Conservation (phyloP, 2,797 vertebrate species). For the Selene dorsalis region DNA sequence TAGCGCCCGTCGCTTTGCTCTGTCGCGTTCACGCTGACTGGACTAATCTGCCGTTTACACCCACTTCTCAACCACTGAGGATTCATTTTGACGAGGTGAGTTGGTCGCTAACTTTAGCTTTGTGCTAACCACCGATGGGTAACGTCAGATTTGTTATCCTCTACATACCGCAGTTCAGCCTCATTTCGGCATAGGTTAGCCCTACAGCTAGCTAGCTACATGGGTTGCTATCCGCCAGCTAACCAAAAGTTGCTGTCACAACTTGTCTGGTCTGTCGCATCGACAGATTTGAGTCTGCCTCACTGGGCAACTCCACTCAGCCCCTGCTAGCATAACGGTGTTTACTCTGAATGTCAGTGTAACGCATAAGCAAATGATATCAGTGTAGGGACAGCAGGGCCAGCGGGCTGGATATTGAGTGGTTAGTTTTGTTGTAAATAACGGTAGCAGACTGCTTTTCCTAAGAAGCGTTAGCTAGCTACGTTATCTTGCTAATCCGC, state of each 20-base stretch:
- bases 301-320: background rate
- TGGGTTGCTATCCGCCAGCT: conserved; percentile 44
- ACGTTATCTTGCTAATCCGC: conserved; percentile 77
- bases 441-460: conserved; percentile 43
- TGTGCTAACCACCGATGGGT: conserved; percentile 9
- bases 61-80: conserved; percentile 31
- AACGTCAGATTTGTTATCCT: conserved; percentile 2
- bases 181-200: conserved; percentile 50
- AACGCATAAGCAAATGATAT: background rate
- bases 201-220: conserved; percentile 42
- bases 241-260: conserved; percentile 75
- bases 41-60: conserved; percentile 25
- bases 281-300: conserved; percentile 37
- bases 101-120: conserved; percentile 31
- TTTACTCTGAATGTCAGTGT: conserved; percentile 21
- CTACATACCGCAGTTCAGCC: conserved; percentile 35
- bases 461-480: conserved; percentile 55
- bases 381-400: background rate
- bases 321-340: background rate
- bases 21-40: conserved; percentile 40
- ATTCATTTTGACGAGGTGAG: conserved; percentile 67
- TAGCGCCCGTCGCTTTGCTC: conserved; percentile 58
- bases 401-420: conserved; percentile 4
- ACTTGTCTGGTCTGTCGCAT: conserved; percentile 61
- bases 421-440: conserved; percentile 49